phyloP scores from a whole-genome alignment of 2,888 invertebrate genomes.

The Augiades crinisus region DNA sequence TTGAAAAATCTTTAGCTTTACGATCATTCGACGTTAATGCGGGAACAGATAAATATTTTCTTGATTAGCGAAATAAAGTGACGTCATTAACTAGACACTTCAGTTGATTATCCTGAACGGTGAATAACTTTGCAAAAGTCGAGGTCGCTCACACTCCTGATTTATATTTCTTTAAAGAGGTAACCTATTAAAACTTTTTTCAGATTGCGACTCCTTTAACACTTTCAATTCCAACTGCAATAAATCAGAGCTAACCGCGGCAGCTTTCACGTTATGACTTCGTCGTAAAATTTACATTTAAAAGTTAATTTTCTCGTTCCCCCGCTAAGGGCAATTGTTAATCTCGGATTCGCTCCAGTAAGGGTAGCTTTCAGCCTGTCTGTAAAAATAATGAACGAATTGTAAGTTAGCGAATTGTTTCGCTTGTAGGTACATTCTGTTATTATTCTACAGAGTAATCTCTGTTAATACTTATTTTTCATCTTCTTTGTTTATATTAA shows the following conservation, averaged over 20 bases:
- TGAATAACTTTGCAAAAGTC: constrained; percentile 67
- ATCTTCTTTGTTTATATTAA: constrained; percentile 5
- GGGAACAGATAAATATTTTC: constrained; percentile 32
- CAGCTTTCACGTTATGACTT: constrained; percentile 79
- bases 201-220: constrained; percentile 79
- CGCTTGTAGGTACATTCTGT: constrained; percentile 9
- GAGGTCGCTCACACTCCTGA: constrained; percentile 66
- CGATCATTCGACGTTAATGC: constrained; percentile 21
- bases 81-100: constrained; percentile 64
- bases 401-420: constrained; percentile 39
- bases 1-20: too few species aligned
- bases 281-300: constrained; percentile 80
- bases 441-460: not conserved
- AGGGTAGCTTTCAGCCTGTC: constrained; percentile 34
- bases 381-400: constrained; percentile 58
- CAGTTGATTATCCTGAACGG: constrained; percentile 65
- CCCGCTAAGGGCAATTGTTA: constrained; percentile 72
- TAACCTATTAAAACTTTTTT: constrained; percentile 80
- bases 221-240: constrained; percentile 77
- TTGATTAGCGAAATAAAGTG: constrained; percentile 51
- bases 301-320: constrained; percentile 73
- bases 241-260: constrained; percentile 78
- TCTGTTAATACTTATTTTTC: not conserved
- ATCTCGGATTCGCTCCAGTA: constrained; percentile 65
- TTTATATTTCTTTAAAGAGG: constrained; percentile 79